These are phyloP conservation scores for Dinomys branickii DNA, from an alignment of 2,113 vertebrate genomes.

Conservation along the genomic window DNA sequence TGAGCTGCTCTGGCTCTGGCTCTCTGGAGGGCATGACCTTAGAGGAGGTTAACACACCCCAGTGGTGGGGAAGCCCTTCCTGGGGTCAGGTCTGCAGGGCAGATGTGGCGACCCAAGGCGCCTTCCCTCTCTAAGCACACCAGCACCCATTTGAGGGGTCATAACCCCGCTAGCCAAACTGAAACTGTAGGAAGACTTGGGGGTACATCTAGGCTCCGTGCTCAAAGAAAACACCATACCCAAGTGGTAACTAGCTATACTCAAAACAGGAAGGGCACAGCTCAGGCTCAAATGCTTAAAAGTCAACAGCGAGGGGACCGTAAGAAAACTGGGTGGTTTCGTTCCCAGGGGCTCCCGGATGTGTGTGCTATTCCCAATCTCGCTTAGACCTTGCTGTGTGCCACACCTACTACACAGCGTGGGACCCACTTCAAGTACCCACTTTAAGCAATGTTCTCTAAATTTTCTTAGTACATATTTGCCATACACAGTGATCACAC, in stretches of 20 bases:
- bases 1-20: not conserved
- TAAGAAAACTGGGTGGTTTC: not conserved
- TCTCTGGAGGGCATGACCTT: not conserved
- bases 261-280: not conserved
- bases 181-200: rapidly evolving
- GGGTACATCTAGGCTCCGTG: not conserved
- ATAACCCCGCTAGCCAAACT: not conserved
- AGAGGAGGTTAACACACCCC: not conserved
- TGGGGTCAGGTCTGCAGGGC: conserved; percentile 17
- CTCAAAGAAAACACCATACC: not conserved
- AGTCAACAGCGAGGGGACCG: not conserved
- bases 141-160: not conserved
- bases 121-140: not conserved
- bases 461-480: not conserved
- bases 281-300: not conserved
- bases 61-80: not conserved
- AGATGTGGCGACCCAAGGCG: not conserved
- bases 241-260: not conserved
- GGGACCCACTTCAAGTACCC: too few species aligned
- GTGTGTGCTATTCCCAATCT: not conserved
- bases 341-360: not conserved
- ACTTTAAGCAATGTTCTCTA: not conserved
- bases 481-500: not conserved
- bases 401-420: rapidly evolving
- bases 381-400: too few species aligned